Conservation (phyloP, 2,888 invertebrate genomes). For the Platycheirus rosarum region DNA sequence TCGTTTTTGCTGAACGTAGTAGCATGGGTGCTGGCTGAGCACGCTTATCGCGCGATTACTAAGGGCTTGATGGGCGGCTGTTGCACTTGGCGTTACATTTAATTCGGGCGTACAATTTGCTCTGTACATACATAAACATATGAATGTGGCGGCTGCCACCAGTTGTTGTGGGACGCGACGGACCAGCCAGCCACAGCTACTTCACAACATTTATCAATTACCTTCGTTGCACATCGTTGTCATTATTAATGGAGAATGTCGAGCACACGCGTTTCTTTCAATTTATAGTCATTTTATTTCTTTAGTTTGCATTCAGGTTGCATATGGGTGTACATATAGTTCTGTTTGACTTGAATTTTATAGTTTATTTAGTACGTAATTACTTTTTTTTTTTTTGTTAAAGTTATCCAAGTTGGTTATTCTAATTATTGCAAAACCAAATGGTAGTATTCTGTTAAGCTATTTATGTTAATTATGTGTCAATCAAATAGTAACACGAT, state of each 20-base stretch:
- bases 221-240: constrained; percentile 51
- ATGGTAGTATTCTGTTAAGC: constrained; percentile 18
- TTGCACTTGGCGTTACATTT: constrained; percentile 57
- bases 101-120: constrained; percentile 58
- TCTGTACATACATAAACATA: constrained; percentile 5
- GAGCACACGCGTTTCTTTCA: constrained; percentile 51
- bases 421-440: constrained; percentile 24
- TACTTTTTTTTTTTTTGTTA: constrained; percentile 7
- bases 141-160: background rate
- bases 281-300: constrained; percentile 32
- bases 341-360: background rate
- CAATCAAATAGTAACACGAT: constrained; percentile 48
- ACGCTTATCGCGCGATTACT: constrained; percentile 57
- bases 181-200: constrained; percentile 1
- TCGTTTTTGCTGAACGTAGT: constrained; percentile 13
- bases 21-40: constrained; percentile 28
- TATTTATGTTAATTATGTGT: constrained; percentile 61
- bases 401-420: constrained; percentile 12
- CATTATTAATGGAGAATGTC: constrained; percentile 56
- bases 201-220: constrained; percentile 40
- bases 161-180: constrained; percentile 13
- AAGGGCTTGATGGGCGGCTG: constrained; percentile 52
- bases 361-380: constrained; percentile 6
- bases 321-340: background rate
- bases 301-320: constrained; percentile 4